These are phyloP conservation scores for Rhadina sibilatrix DNA, from an alignment of 2,113 vertebrate genomes.

Conservation along the genomic window DNA sequence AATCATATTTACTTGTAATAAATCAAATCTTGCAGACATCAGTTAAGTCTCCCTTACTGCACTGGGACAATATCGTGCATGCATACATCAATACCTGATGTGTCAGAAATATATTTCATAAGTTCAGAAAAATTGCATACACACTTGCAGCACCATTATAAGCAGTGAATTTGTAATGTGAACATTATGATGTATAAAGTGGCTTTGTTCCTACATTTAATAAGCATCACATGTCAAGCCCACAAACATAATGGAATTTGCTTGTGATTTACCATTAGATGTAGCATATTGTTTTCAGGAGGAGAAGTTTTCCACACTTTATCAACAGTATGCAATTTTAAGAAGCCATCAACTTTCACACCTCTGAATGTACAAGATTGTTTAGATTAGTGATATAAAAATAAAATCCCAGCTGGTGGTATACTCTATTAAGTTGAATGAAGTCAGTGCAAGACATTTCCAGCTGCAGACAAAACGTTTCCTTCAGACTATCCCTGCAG, in stretches of 20 bases:
- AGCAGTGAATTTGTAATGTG: conserved; percentile 80
- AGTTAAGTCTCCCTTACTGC: conserved; percentile 81
- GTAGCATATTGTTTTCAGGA: conserved; percentile 74
- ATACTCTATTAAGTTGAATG: conserved; percentile 13
- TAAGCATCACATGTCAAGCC: conserved; percentile 85
- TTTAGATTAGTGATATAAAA: conserved; percentile 63
- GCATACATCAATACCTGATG: conserved; percentile 79
- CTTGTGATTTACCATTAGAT: conserved; percentile 77
- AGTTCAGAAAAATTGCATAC: conserved; percentile 77
- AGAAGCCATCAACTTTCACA: conserved; percentile 36
- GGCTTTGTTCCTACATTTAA: conserved; percentile 91
- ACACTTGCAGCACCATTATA: conserved; percentile 73
- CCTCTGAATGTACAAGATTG: background rate
- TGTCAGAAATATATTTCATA: conserved; percentile 83
- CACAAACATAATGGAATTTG: conserved; percentile 79
- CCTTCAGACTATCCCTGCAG: background rate
- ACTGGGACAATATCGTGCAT: conserved; percentile 76
- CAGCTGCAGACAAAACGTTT: background rate
- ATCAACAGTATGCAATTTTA: conserved; percentile 69
- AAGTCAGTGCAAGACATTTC: background rate
- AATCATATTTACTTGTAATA: conserved; percentile 97
- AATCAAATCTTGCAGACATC: conserved; percentile 94
- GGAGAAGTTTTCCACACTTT: conserved; percentile 63
- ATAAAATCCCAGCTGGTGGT: conserved; percentile 16
- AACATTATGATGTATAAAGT: conserved; percentile 87